phyloP scores from a whole-genome alignment of 2,888 invertebrate species.

The Craniophora ligustri region DNA sequence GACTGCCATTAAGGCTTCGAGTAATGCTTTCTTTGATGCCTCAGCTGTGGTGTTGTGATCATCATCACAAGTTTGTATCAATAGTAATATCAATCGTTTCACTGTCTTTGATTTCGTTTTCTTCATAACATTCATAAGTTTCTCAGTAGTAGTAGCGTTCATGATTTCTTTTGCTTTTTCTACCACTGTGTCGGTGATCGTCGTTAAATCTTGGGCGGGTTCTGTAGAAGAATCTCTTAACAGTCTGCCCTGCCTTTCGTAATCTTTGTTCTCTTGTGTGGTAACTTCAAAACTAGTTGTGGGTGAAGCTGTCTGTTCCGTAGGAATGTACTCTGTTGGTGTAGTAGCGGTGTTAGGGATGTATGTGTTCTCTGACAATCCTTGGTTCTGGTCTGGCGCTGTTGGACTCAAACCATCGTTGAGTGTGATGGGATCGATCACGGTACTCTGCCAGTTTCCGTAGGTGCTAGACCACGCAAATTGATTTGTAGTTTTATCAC shows the following conservation, averaged over 20 bases:
- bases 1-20: constrained; percentile 91
- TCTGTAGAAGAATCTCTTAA: constrained; percentile 79
- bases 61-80: constrained; percentile 94
- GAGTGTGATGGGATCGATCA: constrained; percentile 92
- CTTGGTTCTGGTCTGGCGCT: constrained; percentile 67
- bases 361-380: constrained; percentile 68
- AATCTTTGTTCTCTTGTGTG: constrained; percentile 63
- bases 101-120: constrained; percentile 94
- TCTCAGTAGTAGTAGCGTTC: constrained; percentile 92
- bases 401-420: constrained; percentile 90
- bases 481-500: constrained; percentile 81
- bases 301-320: constrained; percentile 74
- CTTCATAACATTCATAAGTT: constrained; percentile 94
- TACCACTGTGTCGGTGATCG: constrained; percentile 90
- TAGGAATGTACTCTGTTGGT: constrained; percentile 66
- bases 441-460: constrained; percentile 91
- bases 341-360: constrained; percentile 69
- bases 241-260: constrained; percentile 75
- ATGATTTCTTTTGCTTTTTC: constrained; percentile 93
- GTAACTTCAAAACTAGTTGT: constrained; percentile 70
- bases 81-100: constrained; percentile 91
- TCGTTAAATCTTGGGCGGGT: constrained; percentile 89
- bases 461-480: constrained; percentile 80
- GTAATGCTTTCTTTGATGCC: constrained; percentile 90
- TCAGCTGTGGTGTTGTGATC: constrained; percentile 92